These are phyloP conservation scores for Catamblyrhynchus diadema DNA, from an alignment of 2,797 vertebrate species.

Conservation along the genomic window DNA sequence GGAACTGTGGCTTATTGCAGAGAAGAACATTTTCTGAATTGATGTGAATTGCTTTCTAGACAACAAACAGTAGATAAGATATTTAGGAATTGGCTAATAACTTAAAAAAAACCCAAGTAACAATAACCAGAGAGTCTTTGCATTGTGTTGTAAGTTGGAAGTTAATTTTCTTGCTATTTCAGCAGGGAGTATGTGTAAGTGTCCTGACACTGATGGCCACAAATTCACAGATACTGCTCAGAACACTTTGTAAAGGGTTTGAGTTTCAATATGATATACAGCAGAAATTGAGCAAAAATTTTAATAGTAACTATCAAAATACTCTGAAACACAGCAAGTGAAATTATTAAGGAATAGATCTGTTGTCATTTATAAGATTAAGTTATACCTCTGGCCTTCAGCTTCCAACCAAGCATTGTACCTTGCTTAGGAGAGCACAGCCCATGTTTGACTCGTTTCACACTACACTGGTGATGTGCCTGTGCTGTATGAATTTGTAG, in stretches of 20 bases:
- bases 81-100: conserved; percentile 35
- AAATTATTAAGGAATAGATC: neutral
- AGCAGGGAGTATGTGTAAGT: neutral
- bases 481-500: neutral
- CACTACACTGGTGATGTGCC: neutral
- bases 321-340: neutral
- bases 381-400: neutral
- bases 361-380: neutral
- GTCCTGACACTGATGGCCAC: neutral
- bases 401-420: neutral
- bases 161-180: neutral
- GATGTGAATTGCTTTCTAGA: conserved; percentile 74
- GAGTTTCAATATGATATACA: neutral
- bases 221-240: neutral
- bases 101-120: neutral
- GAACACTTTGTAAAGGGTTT: neutral
- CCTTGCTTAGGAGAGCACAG: neutral
- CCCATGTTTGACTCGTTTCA: neutral
- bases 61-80: conserved; percentile 49
- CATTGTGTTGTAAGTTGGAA: neutral
- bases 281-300: neutral
- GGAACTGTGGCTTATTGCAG: conserved; percentile 72
- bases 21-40: conserved; percentile 70
- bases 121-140: neutral
- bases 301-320: neutral